Conservation (phyloP, 53 echinoderm and acorn worm species). For the Henricia sp. region DNA sequence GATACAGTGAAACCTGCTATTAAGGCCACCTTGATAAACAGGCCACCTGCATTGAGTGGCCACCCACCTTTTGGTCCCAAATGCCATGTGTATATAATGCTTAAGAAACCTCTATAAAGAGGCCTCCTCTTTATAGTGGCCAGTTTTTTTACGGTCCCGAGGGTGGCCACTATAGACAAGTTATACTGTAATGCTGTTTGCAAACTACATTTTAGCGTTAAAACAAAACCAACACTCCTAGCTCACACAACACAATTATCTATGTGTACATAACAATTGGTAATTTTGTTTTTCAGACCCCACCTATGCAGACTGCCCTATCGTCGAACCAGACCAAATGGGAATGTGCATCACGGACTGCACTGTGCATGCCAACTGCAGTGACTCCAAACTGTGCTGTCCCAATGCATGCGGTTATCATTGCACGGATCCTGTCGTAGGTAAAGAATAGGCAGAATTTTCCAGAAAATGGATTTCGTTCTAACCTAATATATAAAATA, state of each 20-base stretch:
- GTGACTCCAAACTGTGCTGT: constrained; percentile 65
- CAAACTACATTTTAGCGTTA: too few species aligned
- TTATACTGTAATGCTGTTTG: neutral
- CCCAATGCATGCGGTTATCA: constrained; percentile 78
- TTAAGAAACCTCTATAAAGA: too few species aligned
- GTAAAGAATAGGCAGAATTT: neutral
- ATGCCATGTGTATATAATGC: too few species aligned
- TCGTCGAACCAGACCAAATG: constrained; percentile 27
- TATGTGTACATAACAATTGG: too few species aligned
- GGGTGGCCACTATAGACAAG: too few species aligned
- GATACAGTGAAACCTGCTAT: too few species aligned
- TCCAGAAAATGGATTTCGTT: neutral
- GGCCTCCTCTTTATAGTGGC: too few species aligned
- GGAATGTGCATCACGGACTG: constrained; percentile 70
- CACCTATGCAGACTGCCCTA: constrained; percentile 47
- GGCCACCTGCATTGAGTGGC: too few species aligned
- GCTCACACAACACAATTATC: neutral
- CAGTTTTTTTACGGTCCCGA: too few species aligned
- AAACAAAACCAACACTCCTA: neutral
- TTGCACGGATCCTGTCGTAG: constrained; percentile 53
- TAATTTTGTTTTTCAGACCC: constrained; percentile 22
- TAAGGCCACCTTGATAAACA: too few species aligned
- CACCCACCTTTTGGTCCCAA: too few species aligned
- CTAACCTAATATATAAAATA: too few species aligned
- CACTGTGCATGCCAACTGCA: constrained; percentile 58